phyloP scores from a whole-genome alignment of 2,888 invertebrate species.

The Metallyticus violacea region DNA sequence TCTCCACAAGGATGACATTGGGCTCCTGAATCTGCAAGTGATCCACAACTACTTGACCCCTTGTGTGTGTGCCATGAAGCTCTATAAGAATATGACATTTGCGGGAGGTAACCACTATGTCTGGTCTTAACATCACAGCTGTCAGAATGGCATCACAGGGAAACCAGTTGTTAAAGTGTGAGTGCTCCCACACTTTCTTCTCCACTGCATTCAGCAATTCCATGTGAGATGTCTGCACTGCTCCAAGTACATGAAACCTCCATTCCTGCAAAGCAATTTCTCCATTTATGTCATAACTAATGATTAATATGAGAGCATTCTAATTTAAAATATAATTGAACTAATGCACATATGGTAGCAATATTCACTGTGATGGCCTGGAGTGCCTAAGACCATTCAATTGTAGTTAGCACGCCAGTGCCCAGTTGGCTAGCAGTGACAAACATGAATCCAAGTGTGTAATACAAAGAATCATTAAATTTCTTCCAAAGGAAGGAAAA shows the following conservation, averaged over 20 bases:
- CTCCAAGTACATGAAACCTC: slow-evolving; percentile 25
- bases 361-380: too few species aligned
- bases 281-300: background rate
- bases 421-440: too few species aligned
- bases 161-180: slow-evolving; percentile 36
- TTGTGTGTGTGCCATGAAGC: slow-evolving; percentile 54
- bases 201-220: slow-evolving; percentile 22
- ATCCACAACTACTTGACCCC: slow-evolving; percentile 64
- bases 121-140: slow-evolving; percentile 22
- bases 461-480: too few species aligned
- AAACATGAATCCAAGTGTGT: too few species aligned
- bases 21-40: slow-evolving; percentile 46
- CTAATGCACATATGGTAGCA: too few species aligned
- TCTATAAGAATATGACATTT: slow-evolving; percentile 57
- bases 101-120: slow-evolving; percentile 8
- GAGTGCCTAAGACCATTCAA: too few species aligned
- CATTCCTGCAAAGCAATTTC: slow-evolving; percentile 23
- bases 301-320: too few species aligned
- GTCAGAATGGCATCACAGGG: slow-evolving; percentile 51
- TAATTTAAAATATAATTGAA: too few species aligned
- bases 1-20: slow-evolving; percentile 50
- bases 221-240: slow-evolving; percentile 10
- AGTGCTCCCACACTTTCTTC: slow-evolving; percentile 18
- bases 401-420: too few species aligned
- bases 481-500: too few species aligned